Evolutionary conservation across 2,797 vertebrate species (phyloP).

Genomic region (Acrossocheilus fasciatus): DNA sequence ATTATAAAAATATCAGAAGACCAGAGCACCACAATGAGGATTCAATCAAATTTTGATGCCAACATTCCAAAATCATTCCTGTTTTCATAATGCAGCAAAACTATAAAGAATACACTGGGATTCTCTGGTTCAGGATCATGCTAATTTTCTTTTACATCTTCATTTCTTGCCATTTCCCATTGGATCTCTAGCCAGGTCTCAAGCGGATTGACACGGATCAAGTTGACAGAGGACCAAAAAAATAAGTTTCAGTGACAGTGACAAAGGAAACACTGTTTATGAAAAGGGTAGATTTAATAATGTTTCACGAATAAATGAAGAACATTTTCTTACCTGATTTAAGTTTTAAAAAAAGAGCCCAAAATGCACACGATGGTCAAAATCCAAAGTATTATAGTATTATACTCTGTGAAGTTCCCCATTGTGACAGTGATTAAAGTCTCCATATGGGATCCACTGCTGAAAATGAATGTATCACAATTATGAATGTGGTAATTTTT

Average conservation of each 20-base stretch:
- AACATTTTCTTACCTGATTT: slow-evolving; percentile 1
- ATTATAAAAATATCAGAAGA: neutral
- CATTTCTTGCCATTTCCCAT: no score
- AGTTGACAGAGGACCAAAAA: no score
- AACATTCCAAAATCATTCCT: neutral
- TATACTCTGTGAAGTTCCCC: neutral
- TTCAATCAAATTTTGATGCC: neutral
- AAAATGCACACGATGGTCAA: no score
- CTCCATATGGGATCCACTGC: neutral
- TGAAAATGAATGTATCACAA: neutral
- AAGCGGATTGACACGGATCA: no score
- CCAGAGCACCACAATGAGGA: neutral
- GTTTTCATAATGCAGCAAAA: neutral
- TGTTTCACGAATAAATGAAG: neutral
- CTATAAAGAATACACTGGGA: neutral
- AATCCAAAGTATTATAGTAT: neutral
- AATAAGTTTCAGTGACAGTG: no score
- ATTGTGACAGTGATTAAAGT: neutral
- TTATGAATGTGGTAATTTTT: neutral
- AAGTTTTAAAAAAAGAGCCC: neutral
- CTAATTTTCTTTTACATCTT: no score
- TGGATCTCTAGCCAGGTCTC: no score
- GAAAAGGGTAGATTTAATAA: no score
- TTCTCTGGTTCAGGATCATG: neutral
- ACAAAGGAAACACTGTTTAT: no score